phyloP scores from a whole-genome alignment of 2,888 invertebrate genomes.

The Chrysolina oricalcia region DNA sequence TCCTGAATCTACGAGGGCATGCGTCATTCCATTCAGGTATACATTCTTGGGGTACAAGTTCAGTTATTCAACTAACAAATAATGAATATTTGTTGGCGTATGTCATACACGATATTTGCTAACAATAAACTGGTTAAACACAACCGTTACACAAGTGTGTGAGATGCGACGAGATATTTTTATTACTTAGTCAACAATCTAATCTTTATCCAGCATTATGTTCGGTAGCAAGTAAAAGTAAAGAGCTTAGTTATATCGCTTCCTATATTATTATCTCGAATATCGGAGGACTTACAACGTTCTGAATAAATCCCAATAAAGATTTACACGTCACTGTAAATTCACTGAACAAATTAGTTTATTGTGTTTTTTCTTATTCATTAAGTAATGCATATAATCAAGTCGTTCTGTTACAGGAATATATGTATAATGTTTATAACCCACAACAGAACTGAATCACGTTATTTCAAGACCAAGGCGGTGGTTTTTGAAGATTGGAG shows the following conservation, averaged over 20 bases:
- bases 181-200: neutral
- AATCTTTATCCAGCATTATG: neutral
- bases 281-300: neutral
- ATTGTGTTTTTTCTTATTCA: too few relatives aligned
- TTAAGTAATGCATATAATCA: too few relatives aligned
- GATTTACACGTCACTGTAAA: neutral
- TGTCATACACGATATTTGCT: neutral
- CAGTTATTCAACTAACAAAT: neutral
- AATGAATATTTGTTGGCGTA: neutral
- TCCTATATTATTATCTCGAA: too few relatives aligned
- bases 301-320: neutral
- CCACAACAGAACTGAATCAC: too few relatives aligned
- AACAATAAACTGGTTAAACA: neutral
- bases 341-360: neutral
- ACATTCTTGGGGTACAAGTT: too few relatives aligned
- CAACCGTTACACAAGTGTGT: neutral
- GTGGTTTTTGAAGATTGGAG: too few relatives aligned
- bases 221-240: neutral
- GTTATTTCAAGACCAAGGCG: too few relatives aligned
- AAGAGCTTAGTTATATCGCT: too few relatives aligned
- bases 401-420: too few relatives aligned
- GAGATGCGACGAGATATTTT: neutral
- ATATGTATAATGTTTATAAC: too few relatives aligned
- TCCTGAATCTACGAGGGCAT: too few relatives aligned
- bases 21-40: too few relatives aligned